Conservation (phyloP, 2,797 vertebrate species). For the Spheniscus humboldti region DNA sequence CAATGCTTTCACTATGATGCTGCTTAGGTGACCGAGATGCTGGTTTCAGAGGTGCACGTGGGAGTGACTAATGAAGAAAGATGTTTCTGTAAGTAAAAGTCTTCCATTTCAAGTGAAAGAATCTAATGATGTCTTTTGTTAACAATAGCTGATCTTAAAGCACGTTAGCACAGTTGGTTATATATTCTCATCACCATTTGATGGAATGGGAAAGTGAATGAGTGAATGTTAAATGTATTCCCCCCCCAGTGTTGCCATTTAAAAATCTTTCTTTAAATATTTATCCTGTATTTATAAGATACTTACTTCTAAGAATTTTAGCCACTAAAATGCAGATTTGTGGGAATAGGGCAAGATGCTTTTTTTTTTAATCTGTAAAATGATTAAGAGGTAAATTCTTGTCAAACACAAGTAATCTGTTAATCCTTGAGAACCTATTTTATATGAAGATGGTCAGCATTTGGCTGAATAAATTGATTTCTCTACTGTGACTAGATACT, state of each 20-base stretch:
- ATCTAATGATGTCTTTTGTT: not conserved
- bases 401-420: not conserved
- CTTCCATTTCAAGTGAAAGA: not conserved
- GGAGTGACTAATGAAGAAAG: not conserved
- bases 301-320: not conserved
- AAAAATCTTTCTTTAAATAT: not conserved
- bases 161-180: not conserved
- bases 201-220: not conserved
- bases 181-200: not conserved
- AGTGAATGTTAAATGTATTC: not conserved
- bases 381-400: not conserved
- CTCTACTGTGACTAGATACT: not conserved
- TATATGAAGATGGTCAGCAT: not conserved
- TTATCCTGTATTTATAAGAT: not conserved
- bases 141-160: not conserved
- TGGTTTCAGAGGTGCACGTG: not conserved
- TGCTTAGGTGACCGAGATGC: not conserved
- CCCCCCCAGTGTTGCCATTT: not conserved
- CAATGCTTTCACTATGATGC: not conserved
- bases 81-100: not conserved
- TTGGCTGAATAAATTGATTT: not conserved
- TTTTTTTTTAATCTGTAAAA: not conserved
- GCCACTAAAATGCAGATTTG: not conserved
- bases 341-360: not conserved
- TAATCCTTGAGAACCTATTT: not conserved